A percentile compares a stretch with the other conserved stretches of the same genome.
Conservation (phyloP, 2,113 vertebrate species). For the Fukomys damarensis region DNA sequence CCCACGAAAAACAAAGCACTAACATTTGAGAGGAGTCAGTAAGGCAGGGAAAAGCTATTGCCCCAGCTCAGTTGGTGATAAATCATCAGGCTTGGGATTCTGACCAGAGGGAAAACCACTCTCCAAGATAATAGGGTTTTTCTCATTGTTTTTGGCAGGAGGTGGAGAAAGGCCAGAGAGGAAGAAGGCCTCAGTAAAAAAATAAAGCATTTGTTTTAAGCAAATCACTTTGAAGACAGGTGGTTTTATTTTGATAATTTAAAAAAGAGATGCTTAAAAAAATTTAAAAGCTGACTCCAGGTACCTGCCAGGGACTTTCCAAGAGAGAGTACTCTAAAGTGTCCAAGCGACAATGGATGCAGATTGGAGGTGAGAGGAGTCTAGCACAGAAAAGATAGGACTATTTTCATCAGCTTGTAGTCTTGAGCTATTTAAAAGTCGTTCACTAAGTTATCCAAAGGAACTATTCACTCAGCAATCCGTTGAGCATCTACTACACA, state of each 20-base stretch:
- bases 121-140: slow-evolving; percentile 73
- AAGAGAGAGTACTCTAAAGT: slow-evolving; percentile 31
- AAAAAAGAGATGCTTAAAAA: slow-evolving; percentile 69
- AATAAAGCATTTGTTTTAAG: slow-evolving; percentile 66
- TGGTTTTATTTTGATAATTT: slow-evolving; percentile 77
- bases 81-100: slow-evolving; percentile 62
- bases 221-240: slow-evolving; percentile 73
- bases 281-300: slow-evolving; percentile 18
- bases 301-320: neutral
- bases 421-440: slow-evolving; percentile 28
- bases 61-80: slow-evolving; percentile 35
- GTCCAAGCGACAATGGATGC: neutral
- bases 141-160: slow-evolving; percentile 77
- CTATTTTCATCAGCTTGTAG: neutral
- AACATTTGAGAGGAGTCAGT: neutral
- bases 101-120: slow-evolving; percentile 73
- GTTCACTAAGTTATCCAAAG: neutral
- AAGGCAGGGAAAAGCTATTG: neutral
- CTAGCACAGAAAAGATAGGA: neutral
- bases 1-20: slow-evolving; percentile 10
- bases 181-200: slow-evolving; percentile 38
- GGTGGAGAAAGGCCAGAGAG: slow-evolving; percentile 43
- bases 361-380: neutral
- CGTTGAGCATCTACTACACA: neutral
- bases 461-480: neutral